phyloP scores from a whole-genome alignment of 2,113 vertebrate species.

The Hippopotamus amphibius region DNA sequence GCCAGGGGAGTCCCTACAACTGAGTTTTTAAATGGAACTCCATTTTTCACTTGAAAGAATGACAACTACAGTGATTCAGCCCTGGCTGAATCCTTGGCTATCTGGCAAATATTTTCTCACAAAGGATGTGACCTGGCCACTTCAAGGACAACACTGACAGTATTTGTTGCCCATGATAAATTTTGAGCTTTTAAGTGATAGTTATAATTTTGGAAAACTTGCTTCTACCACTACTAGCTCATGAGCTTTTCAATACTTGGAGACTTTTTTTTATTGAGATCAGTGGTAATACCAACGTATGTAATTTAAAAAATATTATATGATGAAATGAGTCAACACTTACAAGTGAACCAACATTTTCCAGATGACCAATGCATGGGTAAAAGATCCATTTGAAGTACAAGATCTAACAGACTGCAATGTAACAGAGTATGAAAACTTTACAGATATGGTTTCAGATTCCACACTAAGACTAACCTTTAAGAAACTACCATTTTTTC shows the following conservation, averaged over 20 bases:
- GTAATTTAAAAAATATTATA: background rate
- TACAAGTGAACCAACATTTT: slow-evolving; percentile 11
- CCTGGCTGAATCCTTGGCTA: background rate
- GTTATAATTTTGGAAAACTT: slow-evolving; percentile 14
- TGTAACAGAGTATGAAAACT: background rate
- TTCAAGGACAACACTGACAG: background rate
- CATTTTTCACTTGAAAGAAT: slow-evolving; percentile 4
- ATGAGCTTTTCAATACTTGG: background rate
- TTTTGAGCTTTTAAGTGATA: slow-evolving; percentile 33
- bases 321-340: slow-evolving; percentile 30
- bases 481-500: background rate
- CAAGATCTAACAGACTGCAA: background rate
- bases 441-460: background rate
- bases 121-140: slow-evolving; percentile 2
- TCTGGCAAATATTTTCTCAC: background rate
- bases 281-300: background rate
- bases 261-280: background rate
- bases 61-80: background rate
- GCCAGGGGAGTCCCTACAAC: background rate
- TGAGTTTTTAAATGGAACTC: background rate
- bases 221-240: background rate
- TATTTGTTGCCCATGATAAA: background rate
- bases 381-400: slow-evolving; percentile 38
- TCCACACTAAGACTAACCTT: slow-evolving; percentile 15
- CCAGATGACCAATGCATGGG: background rate